Percentiles rank a stretch among this genome's conserved stretches.
Evolutionary conservation across 2,888 invertebrate species (phyloP).

Genomic region (Mesodorylaimus sp.): DNA sequence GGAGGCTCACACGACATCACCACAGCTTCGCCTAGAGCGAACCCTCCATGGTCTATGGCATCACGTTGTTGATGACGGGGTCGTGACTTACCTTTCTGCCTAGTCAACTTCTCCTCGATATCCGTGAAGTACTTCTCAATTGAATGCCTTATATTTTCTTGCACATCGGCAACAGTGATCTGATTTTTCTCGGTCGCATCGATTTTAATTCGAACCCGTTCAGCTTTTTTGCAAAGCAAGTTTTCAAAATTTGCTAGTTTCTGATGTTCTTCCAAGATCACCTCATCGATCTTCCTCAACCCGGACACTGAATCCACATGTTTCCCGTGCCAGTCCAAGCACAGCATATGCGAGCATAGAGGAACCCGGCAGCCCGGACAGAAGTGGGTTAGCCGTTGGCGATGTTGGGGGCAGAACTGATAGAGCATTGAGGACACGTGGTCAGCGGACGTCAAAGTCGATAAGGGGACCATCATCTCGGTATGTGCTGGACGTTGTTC

Average conservation of each 20-base stretch:
- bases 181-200: background rate
- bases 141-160: slow-evolving; percentile 7
- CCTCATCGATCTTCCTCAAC: background rate
- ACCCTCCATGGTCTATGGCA: no score
- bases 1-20: no score
- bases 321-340: slow-evolving; percentile 1
- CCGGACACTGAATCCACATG: background rate
- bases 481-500: no score
- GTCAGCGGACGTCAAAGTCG: background rate
- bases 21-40: no score
- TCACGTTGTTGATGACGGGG: no score
- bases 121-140: slow-evolving; percentile 8
- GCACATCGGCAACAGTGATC: background rate
- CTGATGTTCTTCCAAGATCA: background rate
- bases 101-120: background rate
- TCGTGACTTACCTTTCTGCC: no score
- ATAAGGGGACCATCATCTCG: background rate
- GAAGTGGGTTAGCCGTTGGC: background rate
- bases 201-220: background rate
- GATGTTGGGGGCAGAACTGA: slow-evolving; percentile 2
- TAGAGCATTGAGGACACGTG: background rate
- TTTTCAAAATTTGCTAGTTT: background rate
- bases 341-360: background rate
- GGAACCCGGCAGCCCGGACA: slow-evolving; percentile 1
- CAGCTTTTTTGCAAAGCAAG: background rate